Percentiles rank a stretch among this genome's conserved stretches.
Evolutionary conservation across 2,797 vertebrate genomes (phyloP).

Genomic region (Coracias cyanogaster): DNA sequence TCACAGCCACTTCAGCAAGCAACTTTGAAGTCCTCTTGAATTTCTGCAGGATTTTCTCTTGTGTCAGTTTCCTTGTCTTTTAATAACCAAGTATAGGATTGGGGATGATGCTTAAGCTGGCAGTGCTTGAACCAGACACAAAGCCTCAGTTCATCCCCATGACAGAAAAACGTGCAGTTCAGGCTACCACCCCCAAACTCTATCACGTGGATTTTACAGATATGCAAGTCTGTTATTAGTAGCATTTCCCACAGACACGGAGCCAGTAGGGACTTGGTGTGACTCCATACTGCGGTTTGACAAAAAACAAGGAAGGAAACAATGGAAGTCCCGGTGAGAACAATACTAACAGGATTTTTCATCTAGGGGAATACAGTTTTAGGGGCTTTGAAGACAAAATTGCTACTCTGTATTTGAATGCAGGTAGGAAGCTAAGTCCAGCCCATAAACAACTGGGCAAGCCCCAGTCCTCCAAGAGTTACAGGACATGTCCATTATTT

Average conservation of each 20-base stretch:
- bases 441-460: not conserved
- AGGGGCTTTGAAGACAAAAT: conserved; percentile 1
- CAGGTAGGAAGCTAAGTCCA: not conserved
- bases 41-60: conserved; percentile 37
- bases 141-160: not conserved
- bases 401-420: not conserved
- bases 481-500: not conserved
- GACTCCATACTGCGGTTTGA: not conserved
- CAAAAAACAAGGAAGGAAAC: not conserved
- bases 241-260: not conserved
- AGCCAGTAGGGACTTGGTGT: not conserved
- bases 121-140: not conserved
- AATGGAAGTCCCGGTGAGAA: not conserved
- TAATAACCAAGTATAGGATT: not conserved
- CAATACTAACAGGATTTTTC: not conserved
- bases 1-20: not conserved
- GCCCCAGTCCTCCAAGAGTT: not conserved
- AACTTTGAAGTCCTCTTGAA: conserved; percentile 48
- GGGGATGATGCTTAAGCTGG: conserved; percentile 20
- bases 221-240: not conserved
- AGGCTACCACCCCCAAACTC: not conserved
- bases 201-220: not conserved
- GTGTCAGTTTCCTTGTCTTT: not conserved
- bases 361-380: not conserved
- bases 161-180: not conserved